Conservation (phyloP, 2,888 invertebrate species). For the Scaptomyza reducta region DNA sequence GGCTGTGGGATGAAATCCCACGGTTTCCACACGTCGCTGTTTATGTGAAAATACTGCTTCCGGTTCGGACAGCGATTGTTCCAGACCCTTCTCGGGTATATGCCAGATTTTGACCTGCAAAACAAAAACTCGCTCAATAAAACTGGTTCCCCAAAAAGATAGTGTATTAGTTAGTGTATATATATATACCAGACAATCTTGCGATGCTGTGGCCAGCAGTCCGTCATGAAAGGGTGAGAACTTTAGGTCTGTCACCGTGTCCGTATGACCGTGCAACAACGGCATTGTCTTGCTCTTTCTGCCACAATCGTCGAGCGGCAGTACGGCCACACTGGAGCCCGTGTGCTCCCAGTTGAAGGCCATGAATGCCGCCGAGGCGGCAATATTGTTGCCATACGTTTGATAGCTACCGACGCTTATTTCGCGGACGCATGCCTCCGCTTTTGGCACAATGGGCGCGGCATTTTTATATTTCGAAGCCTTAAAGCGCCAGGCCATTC, state of each 20-base stretch:
- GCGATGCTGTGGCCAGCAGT: conserved; percentile 94
- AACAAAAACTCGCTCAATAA: no score
- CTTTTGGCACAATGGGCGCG: conserved; percentile 96
- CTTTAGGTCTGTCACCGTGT: conserved; percentile 96
- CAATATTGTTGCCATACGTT: conserved; percentile 97
- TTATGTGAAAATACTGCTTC: conserved; percentile 93
- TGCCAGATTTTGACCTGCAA: conserved; percentile 94
- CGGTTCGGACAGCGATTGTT: conserved; percentile 90
- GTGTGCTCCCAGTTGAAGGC: conserved; percentile 98
- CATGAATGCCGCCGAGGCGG: conserved; percentile 96
- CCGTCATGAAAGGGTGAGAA: conserved; percentile 98
- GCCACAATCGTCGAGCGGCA: conserved; percentile 94
- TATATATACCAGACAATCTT: conserved; percentile 90
- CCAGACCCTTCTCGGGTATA: conserved; percentile 92
- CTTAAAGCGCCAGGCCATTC: conserved; percentile 97
- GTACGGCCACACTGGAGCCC: conserved; percentile 94
- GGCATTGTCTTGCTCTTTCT: conserved; percentile 95
- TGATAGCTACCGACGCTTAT: conserved; percentile 96
- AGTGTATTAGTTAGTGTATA: no score
- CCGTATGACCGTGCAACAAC: conserved; percentile 92
- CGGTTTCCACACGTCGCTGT: conserved; percentile 93
- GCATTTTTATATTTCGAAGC: conserved; percentile 99
- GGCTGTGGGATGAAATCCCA: conserved; percentile 95
- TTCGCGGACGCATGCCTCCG: conserved; percentile 94
- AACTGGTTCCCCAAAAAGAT: no score